A percentile compares a stretch with the other conserved stretches of the same genome.
phyloP scores from a whole-genome alignment of 2,888 invertebrate species.

The Lymantria dispar region DNA sequence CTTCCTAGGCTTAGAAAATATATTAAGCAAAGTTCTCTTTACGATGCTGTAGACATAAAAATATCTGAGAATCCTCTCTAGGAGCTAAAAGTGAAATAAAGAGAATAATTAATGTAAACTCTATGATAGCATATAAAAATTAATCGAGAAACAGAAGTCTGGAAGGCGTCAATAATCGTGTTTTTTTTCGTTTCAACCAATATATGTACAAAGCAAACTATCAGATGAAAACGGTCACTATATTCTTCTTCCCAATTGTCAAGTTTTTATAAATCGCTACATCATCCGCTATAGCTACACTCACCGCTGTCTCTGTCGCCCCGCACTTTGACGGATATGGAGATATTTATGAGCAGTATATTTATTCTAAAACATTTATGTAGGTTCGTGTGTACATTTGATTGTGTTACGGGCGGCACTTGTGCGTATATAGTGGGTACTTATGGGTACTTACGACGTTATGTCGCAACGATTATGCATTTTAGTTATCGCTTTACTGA shows the following conservation, averaged over 20 bases:
- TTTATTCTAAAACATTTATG: constrained; percentile 37
- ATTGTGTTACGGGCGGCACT: constrained; percentile 9
- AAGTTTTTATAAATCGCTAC: neutral
- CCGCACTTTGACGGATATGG: constrained; percentile 31
- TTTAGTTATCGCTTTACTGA: constrained; percentile 26
- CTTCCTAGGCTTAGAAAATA: no score
- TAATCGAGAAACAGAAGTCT: no score
- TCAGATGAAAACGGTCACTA: no score
- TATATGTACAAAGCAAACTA: no score
- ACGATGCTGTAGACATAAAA: no score
- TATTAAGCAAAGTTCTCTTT: no score
- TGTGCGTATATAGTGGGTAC: constrained; percentile 11
- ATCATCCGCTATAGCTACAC: neutral
- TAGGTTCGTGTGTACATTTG: constrained; percentile 30
- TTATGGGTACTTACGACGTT: constrained; percentile 18
- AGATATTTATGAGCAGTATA: constrained; percentile 37
- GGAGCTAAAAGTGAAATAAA: no score
- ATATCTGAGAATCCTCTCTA: no score
- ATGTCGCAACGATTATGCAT: constrained; percentile 25
- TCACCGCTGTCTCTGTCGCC: constrained; percentile 12
- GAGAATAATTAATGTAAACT: no score
- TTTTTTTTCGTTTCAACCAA: no score
- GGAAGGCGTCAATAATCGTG: no score
- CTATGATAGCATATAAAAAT: no score
- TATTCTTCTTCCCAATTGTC: neutral